Base-by-base conservation (phyloP, 35 echinoderm and acorn worm genomes). In the Chiridota heheva region DNA sequence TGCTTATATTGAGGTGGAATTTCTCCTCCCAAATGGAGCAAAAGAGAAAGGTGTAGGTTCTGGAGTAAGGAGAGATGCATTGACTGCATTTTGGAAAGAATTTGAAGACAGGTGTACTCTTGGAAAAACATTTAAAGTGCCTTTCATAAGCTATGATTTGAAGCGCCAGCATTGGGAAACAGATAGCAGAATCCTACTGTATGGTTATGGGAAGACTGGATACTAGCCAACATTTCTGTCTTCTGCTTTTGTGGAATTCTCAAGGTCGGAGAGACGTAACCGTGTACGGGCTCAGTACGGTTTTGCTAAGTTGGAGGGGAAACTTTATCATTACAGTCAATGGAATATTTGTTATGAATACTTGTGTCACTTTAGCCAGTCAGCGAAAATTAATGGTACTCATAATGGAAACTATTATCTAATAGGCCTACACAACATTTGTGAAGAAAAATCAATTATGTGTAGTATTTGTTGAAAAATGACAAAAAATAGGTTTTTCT, bases 131-230 rank as follows among this genome's bases (percentile, higher is more conserved):
- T 60, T 37, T 16, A 58, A 60, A 58, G 73, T 78, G 5, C 73
- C 73, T 16, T 78, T 24, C 46, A 55, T 78, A 17, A 56, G 73
- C 13, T 51, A 78, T 60, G 73, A 78, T 60, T 73, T 73, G 27
- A 25, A 25, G 27, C 29, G 25, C 17, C 4, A 17, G 6, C 69
- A 48, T 2, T 78, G 73, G n/a, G 73, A 78, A 41, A 29, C 73
- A 16, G 44, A 58, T 37, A 51, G 26, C 28, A 56, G 53, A 62
- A 22, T 78, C 37, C 2, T 78, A 13, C 45, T 78, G 0, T 58
- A 78, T 58, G 73, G 73, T 3, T 60, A 8, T 3, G 4, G 27
- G 26, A 33, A 32, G 59, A 25, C 37, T 5, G 32, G 37, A 12
- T 78, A 78, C 46, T 78, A 58, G 13, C 73, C 73, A 56, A 78